phyloP scores from a whole-genome alignment of 2,888 invertebrate genomes.

The Netelia virgata region DNA sequence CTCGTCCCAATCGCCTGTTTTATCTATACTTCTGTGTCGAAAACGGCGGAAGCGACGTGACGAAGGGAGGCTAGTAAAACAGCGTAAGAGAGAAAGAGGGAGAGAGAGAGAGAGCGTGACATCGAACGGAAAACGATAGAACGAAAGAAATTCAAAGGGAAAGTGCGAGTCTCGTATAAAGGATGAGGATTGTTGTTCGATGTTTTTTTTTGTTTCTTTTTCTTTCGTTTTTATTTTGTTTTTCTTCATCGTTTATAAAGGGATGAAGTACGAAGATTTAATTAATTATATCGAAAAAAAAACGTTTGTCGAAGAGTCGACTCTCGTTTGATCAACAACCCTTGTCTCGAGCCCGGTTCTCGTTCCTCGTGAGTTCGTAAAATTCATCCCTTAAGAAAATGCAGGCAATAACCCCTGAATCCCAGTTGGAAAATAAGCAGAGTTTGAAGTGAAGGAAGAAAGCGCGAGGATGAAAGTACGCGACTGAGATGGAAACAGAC shows the following conservation, averaged over 20 bases:
- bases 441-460: constrained; percentile 18
- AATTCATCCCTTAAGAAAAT: constrained; percentile 82
- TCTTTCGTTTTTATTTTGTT: too few species aligned
- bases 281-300: too few species aligned
- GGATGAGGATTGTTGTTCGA: constrained; percentile 10
- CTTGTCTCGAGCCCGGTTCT: too few species aligned
- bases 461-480: constrained; percentile 25
- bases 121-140: constrained; percentile 24
- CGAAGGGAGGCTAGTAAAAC: background rate
- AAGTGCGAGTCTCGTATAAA: constrained; percentile 25
- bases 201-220: too few species aligned
- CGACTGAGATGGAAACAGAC: constrained; percentile 52
- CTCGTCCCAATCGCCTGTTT: constrained; percentile 30
- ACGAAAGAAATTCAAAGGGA: constrained; percentile 4
- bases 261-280: too few species aligned
- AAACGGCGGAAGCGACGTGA: constrained; percentile 44
- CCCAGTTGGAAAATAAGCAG: constrained; percentile 72
- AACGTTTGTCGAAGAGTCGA: too few species aligned
- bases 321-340: too few species aligned
- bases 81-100: constrained; percentile 1
- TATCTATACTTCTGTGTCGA: constrained; percentile 17
- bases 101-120: constrained; percentile 29
- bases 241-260: too few species aligned
- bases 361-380: constrained; percentile 40
- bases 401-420: constrained; percentile 82